Evolutionary conservation across 1,140 invertebrate species (phyloP).

Genomic region (Coelopa frigida): DNA sequence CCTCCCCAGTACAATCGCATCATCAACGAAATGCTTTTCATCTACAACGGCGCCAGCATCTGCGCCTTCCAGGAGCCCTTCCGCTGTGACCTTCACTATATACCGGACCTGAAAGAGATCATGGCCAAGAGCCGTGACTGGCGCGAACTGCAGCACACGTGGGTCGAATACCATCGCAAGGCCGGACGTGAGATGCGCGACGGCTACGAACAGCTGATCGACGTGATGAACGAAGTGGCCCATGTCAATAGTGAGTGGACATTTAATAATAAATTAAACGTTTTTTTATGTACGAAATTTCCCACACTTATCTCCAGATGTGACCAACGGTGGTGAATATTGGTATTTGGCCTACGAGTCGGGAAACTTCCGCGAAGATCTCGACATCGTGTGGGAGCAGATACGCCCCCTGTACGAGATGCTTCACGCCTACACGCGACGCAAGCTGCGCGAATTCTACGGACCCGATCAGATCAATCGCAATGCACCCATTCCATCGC

Average conservation of each 20-base stretch:
- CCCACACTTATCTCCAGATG: slow-evolving; percentile 51
- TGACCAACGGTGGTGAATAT: slow-evolving; percentile 71
- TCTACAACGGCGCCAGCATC: slow-evolving; percentile 80
- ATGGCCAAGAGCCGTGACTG: slow-evolving; percentile 71
- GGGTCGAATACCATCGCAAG: slow-evolving; percentile 79
- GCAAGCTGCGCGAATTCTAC: slow-evolving; percentile 71
- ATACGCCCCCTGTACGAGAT: slow-evolving; percentile 80
- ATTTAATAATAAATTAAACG: neutral
- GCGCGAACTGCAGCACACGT: slow-evolving; percentile 76
- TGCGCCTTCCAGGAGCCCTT: slow-evolving; percentile 77
- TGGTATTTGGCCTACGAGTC: slow-evolving; percentile 81
- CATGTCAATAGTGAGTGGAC: slow-evolving; percentile 72
- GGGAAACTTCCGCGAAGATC: slow-evolving; percentile 60
- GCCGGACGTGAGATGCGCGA: slow-evolving; percentile 71
- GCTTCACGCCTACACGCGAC: slow-evolving; percentile 81
- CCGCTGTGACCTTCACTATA: slow-evolving; percentile 68
- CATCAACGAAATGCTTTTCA: slow-evolving; percentile 79
- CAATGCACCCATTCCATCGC: slow-evolving; percentile 81
- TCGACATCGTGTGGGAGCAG: slow-evolving; percentile 75
- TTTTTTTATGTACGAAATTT: no score
- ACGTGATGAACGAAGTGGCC: slow-evolving; percentile 80
- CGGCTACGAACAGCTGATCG: slow-evolving; percentile 73
- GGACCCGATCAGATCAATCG: slow-evolving; percentile 70
- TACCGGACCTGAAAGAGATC: slow-evolving; percentile 64
- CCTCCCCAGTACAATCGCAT: slow-evolving; percentile 70